Percentiles rank a stretch among this genome's conserved stretches.
These are phyloP conservation scores for Phallusia fumigata DNA, from an alignment of 23 tunicate species.

Conservation along the genomic window DNA sequence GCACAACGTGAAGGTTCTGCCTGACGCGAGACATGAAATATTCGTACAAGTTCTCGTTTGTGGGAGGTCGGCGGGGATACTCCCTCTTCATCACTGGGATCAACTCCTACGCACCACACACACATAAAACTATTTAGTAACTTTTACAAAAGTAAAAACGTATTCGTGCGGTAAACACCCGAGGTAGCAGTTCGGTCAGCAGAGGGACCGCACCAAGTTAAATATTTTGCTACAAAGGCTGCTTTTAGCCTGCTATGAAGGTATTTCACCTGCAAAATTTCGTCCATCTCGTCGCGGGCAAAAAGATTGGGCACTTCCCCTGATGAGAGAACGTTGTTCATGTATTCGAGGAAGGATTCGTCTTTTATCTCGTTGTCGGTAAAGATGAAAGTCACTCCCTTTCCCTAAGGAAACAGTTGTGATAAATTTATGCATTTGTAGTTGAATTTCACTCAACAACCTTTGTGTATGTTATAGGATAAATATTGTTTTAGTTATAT, in stretches of 20 bases:
- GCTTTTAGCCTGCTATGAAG: neutral
- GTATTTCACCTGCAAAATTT: slow-evolving; percentile 67
- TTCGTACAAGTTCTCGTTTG: slow-evolving; percentile 85
- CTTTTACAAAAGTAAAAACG: neutral
- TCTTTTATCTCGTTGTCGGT: slow-evolving; percentile 97
- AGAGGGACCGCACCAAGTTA: no score
- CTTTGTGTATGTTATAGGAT: no score
- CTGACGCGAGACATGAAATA: slow-evolving; percentile 91
- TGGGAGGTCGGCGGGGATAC: slow-evolving; percentile 81
- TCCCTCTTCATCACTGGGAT: slow-evolving; percentile 92
- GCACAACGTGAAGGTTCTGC: slow-evolving; percentile 83
- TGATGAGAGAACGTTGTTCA: slow-evolving; percentile 94
- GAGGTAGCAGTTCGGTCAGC: no score
- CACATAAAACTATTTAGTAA: neutral
- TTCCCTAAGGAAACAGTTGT: slow-evolving; percentile 47
- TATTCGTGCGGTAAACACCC: no score
- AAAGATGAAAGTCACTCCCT: slow-evolving; percentile 94
- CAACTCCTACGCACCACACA: slow-evolving; percentile 46
- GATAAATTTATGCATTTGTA: neutral
- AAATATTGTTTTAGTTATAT: no score
- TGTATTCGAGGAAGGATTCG: slow-evolving; percentile 91
- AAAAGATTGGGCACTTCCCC: slow-evolving; percentile 96
- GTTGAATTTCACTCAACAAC: no score
- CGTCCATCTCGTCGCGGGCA: slow-evolving; percentile 92
- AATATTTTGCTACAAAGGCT: no score